Percentiles rank a stretch among this genome's conserved stretches.
These are phyloP conservation scores for Peromyscus melanophrys DNA, from an alignment of 2,797 vertebrate species.

Conservation along the genomic window DNA sequence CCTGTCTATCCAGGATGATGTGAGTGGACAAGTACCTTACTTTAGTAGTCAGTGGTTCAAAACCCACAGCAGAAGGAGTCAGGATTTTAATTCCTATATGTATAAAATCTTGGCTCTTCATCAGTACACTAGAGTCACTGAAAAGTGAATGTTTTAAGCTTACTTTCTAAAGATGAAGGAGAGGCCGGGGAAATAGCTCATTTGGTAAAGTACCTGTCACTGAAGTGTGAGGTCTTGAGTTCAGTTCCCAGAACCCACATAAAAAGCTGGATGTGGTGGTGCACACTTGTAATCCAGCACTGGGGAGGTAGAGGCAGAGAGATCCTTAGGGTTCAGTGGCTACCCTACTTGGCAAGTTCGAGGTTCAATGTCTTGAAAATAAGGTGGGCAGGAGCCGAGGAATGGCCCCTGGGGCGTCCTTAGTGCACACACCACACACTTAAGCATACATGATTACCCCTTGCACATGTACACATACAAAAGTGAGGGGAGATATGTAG, in stretches of 20 bases:
- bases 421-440: neutral
- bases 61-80: neutral
- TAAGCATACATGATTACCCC: neutral
- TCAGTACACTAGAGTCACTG: neutral
- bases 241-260: neutral
- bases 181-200: neutral
- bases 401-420: neutral
- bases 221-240: neutral
- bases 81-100: neutral
- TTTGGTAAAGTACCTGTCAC: neutral
- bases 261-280: neutral
- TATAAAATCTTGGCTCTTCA: constrained; percentile 26
- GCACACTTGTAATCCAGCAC: neutral
- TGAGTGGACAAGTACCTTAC: neutral
- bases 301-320: no score
- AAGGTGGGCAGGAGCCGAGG: neutral
- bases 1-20: neutral
- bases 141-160: neutral
- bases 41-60: neutral
- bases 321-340: neutral
- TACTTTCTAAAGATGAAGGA: neutral
- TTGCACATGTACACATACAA: neutral
- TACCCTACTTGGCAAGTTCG: neutral
- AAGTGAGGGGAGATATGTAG: neutral
- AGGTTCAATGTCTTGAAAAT: neutral